Conservation (phyloP, 92 coral and sea anemone species). For the Zoanthus solanderi region DNA sequence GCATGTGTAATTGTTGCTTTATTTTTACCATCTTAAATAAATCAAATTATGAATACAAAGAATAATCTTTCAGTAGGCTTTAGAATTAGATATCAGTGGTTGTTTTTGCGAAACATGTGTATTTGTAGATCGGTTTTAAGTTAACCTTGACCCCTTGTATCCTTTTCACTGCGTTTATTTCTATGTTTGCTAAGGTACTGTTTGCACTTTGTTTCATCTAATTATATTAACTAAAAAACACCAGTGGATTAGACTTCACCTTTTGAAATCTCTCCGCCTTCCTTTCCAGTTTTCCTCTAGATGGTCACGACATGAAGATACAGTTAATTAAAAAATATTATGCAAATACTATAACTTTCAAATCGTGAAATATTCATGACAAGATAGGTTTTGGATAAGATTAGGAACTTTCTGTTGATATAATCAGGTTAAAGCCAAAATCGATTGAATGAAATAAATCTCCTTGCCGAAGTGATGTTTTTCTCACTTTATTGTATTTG, state of each 20-base stretch:
- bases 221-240: not conserved
- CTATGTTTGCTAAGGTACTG: not conserved
- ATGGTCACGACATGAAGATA: slow-evolving; percentile 5
- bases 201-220: not conserved
- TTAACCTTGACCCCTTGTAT: not conserved
- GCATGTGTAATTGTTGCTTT: not conserved
- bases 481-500: not conserved
- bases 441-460: not conserved
- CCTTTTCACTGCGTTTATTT: not conserved
- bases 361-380: slow-evolving; percentile 71
- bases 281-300: not conserved
- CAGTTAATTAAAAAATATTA: slow-evolving; percentile 28
- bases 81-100: not conserved
- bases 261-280: not conserved
- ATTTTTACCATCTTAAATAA: not conserved
- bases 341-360: slow-evolving; percentile 63
- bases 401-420: not conserved
- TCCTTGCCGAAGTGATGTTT: not conserved
- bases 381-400: slow-evolving; percentile 9
- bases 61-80: not conserved
- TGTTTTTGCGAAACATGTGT: not conserved
- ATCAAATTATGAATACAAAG: not conserved
- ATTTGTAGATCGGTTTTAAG: not conserved
- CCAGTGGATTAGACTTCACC: not conserved
- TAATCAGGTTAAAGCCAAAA: slow-evolving; percentile 9